Evolutionary conservation across 2,888 invertebrate species (phyloP).

Genomic region (Agrotis clavis): DNA sequence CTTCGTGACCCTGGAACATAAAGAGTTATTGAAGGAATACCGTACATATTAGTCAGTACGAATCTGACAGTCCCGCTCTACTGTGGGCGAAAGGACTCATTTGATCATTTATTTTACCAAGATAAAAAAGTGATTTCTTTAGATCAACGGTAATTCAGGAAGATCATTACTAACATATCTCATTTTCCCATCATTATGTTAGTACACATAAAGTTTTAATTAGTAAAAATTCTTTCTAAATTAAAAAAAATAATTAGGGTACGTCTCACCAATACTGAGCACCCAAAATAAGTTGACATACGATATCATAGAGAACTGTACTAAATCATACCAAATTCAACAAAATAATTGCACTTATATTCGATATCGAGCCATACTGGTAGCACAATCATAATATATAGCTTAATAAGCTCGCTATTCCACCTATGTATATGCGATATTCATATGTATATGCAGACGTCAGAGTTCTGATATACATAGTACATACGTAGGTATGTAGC

Average conservation of each 20-base stretch:
- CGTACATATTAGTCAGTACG: too few relatives aligned
- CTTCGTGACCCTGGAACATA: too few relatives aligned
- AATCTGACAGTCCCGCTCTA: too few relatives aligned
- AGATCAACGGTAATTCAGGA: too few relatives aligned
- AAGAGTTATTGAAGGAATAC: too few relatives aligned
- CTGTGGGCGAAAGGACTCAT: too few relatives aligned
- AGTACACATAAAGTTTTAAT: too few relatives aligned
- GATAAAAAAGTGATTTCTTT: too few relatives aligned
- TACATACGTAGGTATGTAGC: slow-evolving; percentile 28
- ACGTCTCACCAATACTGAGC: background rate
- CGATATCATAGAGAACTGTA: background rate
- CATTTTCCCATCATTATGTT: too few relatives aligned
- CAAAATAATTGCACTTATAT: background rate
- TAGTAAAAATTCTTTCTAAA: too few relatives aligned
- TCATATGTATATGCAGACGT: slow-evolving; percentile 36
- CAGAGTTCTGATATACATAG: slow-evolving; percentile 32
- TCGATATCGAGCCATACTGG: background rate
- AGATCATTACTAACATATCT: too few relatives aligned
- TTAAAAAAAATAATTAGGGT: background rate
- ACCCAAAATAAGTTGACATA: background rate
- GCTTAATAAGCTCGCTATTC: slow-evolving; percentile 7
- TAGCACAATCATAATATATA: background rate
- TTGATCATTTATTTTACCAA: too few relatives aligned
- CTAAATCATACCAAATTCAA: background rate
- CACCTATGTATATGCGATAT: background rate